Percentiles rank a stretch among this genome's conserved stretches.
phyloP scores from a whole-genome alignment of 1,140 invertebrate genomes.

The Sitophilus oryzae region DNA sequence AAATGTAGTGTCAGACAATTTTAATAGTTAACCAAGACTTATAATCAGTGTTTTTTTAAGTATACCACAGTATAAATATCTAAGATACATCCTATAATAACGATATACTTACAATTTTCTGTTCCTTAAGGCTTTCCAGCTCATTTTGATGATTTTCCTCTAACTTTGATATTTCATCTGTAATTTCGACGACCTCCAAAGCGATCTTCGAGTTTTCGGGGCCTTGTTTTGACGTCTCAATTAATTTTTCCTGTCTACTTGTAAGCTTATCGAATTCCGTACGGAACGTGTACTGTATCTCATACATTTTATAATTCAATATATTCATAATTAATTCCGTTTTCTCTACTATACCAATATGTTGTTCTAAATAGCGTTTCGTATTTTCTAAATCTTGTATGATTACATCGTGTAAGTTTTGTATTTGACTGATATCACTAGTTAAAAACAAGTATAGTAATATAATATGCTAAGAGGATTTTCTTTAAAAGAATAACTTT shows the following conservation, averaged over 20 bases:
- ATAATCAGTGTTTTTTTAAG: not conserved
- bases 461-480: not conserved
- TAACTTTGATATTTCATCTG: conserved; percentile 23
- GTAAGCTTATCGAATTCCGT: conserved; percentile 18
- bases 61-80: not conserved
- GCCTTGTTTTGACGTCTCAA: conserved; percentile 1
- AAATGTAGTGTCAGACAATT: too few relatives aligned
- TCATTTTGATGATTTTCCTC: conserved; percentile 23
- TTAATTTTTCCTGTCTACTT: conserved; percentile 13
- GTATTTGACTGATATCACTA: conserved; percentile 22
- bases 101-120: conserved; percentile 24
- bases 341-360: conserved; percentile 19
- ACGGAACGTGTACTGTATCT: conserved; percentile 24
- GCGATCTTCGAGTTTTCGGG: conserved; percentile 14
- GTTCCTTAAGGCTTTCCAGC: conserved; percentile 19
- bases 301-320: conserved; percentile 29
- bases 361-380: conserved; percentile 13
- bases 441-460: not conserved
- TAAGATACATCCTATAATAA: not conserved
- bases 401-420: conserved; percentile 18
- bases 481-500: not conserved
- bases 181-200: conserved; percentile 19
- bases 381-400: conserved; percentile 16
- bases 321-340: conserved; percentile 25
- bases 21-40: not conserved